These are phyloP conservation scores for Tachysurus fulvidraco DNA, from an alignment of 2,113 vertebrate genomes.

Conservation along the genomic window DNA sequence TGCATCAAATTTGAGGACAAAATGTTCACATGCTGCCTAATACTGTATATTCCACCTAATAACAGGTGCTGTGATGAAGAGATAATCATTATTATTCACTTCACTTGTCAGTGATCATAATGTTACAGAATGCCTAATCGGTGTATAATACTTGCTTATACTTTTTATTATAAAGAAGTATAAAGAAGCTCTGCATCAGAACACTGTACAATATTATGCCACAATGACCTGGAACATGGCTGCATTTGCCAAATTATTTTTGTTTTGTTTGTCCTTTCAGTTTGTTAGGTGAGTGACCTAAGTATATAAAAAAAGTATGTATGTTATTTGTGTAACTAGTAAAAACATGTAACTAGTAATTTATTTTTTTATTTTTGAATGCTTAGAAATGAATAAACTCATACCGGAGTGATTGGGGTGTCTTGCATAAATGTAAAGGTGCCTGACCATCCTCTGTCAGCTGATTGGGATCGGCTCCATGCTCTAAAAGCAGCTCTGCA, in stretches of 20 bases:
- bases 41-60: no score
- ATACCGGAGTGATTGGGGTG: constrained; percentile 55
- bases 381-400: not conserved
- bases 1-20: no score
- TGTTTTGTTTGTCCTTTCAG: not conserved
- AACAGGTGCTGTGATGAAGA: no score
- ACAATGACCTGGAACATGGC: not conserved
- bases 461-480: constrained; percentile 71
- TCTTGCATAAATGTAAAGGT: constrained; percentile 74
- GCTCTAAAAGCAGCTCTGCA: constrained; percentile 69
- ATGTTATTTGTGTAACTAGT: no score
- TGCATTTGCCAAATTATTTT: not conserved
- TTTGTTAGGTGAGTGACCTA: not conserved
- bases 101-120: no score
- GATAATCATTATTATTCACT: no score
- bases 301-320: not conserved
- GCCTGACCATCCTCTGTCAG: constrained; percentile 61
- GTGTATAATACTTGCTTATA: no score
- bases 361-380: not conserved
- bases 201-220: not conserved
- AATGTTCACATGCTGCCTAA: no score
- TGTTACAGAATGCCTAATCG: no score
- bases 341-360: not conserved
- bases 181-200: not conserved
- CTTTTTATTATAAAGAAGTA: not conserved